Evolutionary conservation across 2,113 vertebrate genomes (phyloP), one percentile per base, ranked within the genome.

Genomic region (Origma solitaria): DNA sequence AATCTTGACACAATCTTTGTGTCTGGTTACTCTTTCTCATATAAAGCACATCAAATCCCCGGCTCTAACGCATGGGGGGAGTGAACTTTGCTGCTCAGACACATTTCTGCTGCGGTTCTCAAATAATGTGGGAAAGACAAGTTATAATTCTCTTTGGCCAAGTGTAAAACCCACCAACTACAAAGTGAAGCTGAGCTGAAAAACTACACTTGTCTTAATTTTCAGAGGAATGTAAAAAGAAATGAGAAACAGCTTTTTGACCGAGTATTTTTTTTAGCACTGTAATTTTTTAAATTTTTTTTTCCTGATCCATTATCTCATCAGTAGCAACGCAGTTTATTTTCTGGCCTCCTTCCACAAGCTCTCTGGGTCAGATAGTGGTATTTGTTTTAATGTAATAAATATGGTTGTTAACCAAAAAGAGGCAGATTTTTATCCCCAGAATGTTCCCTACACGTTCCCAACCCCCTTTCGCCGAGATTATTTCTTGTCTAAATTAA

Each of bases 351-450:
- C n/a, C 35, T 94, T 91, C 92, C 93, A 93, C 65, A 60, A 84
- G 86, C 65, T 95, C 69, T 84, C 77, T 49, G n/a, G 69, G 80
- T 94, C 94, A 91, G 64, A 88, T 33, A 78, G 56, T 57, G 61
- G 57, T 93, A 95, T 96, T 97, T 94, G 93, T 79, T 95, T 95
- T 82, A 90, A 94, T 57, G 40, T 45, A 92, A 96, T 88, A 96
- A 94, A 96, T 88, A 88, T 23, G 49, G 47, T 47, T 85, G 70
- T 76, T 91, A 94, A 92, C 76, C 50, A 70, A 77, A 83, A 80
- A 42, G 49, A 88, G 62, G 56, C 86, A 89, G 83, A 95, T 85
- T 82, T 88, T 96, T 87, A 88, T 77, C 49, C 76, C 49, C 25
- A 82, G 73, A 85, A 91, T 19, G 38, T 87, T 95, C 77, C 61